These are phyloP conservation scores for Cerastis rubricosa DNA, from an alignment of 2,888 invertebrate species.

Conservation along the genomic window DNA sequence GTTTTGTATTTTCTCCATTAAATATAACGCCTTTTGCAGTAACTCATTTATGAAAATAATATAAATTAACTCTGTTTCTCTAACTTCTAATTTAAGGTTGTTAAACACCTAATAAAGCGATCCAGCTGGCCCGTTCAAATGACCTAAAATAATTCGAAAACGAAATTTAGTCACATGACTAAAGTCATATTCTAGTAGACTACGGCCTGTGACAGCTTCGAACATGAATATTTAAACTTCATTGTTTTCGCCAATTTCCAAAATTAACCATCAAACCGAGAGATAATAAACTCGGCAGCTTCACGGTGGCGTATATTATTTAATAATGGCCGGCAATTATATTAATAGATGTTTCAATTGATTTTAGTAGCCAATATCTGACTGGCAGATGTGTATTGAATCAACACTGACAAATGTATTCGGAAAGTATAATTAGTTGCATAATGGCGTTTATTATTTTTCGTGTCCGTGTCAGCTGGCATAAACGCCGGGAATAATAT, in stretches of 20 bases:
- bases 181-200: constrained; percentile 30
- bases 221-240: constrained; percentile 45
- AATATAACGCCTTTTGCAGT: constrained; percentile 13
- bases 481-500: constrained; percentile 76
- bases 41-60: not conserved
- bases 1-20: constrained; percentile 39
- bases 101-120: not conserved
- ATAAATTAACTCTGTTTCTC: not conserved
- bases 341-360: constrained; percentile 67
- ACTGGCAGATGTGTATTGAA: constrained; percentile 69
- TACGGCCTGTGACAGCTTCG: constrained; percentile 13
- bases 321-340: constrained; percentile 64
- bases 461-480: constrained; percentile 75
- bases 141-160: constrained; percentile 29
- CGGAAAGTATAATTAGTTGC: constrained; percentile 65
- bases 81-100: not conserved
- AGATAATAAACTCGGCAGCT: constrained; percentile 36
- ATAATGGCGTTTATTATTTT: constrained; percentile 71
- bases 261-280: constrained; percentile 31
- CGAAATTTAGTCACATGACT: constrained; percentile 7
- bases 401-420: constrained; percentile 62
- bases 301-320: constrained; percentile 57
- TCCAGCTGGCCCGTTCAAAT: constrained; percentile 11
- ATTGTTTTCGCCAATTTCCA: constrained; percentile 39
- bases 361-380: constrained; percentile 69